Evolutionary conservation across 2,888 invertebrate genomes (phyloP).

Genomic region (Melanophora roralis): DNA sequence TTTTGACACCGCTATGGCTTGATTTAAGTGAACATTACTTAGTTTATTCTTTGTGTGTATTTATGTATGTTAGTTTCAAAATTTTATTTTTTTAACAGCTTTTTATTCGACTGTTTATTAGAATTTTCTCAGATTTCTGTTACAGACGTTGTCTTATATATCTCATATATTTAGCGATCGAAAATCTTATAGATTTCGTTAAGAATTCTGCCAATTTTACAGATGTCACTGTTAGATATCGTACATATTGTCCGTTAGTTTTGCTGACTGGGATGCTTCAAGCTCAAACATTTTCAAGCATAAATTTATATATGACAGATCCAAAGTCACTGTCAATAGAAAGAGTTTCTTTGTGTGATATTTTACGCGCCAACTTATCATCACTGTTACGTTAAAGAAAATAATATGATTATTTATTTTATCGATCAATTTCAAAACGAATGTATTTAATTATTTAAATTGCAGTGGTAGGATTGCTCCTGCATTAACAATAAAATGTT

Average conservation of each 20-base stretch:
- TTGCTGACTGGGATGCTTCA: no score
- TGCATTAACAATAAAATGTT: slow-evolving; percentile 2
- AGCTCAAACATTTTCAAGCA: not conserved
- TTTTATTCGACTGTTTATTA: no score
- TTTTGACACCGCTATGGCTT: no score
- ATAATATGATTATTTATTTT: slow-evolving; percentile 13
- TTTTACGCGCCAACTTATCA: not conserved
- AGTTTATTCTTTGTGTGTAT: no score
- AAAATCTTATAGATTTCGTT: no score
- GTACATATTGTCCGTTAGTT: no score
- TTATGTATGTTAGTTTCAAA: no score
- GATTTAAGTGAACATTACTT: no score
- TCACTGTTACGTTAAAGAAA: not conserved
- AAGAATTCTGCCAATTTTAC: no score
- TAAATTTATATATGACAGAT: not conserved
- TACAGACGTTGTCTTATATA: not conserved
- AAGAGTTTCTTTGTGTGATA: not conserved
- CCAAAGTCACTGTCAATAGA: slow-evolving; percentile 13
- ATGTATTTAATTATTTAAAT: slow-evolving; percentile 18
- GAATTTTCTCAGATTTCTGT: not conserved
- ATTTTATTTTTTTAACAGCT: no score
- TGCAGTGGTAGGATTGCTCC: slow-evolving; percentile 11
- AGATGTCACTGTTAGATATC: no score
- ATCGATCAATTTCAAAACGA: not conserved
- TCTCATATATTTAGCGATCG: no score